Conservation (phyloP, 2,113 vertebrate species). For the Leptodactylus fuscus region DNA sequence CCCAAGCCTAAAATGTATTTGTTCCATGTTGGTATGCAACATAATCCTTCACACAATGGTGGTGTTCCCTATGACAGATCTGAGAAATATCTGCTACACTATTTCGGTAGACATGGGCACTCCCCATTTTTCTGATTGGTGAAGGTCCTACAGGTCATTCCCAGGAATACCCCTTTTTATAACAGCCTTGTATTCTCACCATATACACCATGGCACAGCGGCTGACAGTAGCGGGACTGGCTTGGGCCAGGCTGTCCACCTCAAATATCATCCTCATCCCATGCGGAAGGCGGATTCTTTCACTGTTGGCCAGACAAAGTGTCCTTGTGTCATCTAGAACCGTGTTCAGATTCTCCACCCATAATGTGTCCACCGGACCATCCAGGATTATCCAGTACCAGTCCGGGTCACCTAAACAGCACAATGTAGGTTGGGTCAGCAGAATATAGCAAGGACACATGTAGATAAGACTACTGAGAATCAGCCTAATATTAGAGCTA, state of each 20-base stretch:
- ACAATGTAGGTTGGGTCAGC: not conserved
- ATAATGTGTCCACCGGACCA: conserved; percentile 71
- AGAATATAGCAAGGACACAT: not conserved
- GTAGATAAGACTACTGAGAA: too few relatives aligned
- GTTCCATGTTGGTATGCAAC: too few relatives aligned
- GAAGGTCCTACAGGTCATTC: too few relatives aligned
- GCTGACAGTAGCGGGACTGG: conserved; percentile 67
- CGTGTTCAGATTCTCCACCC: conserved; percentile 74
- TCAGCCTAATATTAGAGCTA: too few relatives aligned
- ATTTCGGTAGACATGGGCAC: too few relatives aligned
- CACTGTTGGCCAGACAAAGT: conserved; percentile 71
- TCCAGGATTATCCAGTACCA: conserved; percentile 77
- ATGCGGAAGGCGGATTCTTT: conserved; percentile 68
- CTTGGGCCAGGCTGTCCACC: conserved; percentile 66
- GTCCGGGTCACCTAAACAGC: conserved; percentile 54
- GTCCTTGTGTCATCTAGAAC: conserved; percentile 69
- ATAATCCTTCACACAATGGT: too few relatives aligned
- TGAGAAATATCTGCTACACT: too few relatives aligned
- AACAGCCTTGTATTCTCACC: too few relatives aligned
- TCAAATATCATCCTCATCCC: conserved; percentile 71
- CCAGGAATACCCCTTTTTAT: too few relatives aligned
- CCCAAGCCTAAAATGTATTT: too few relatives aligned
- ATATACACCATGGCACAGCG: conserved; percentile 72
- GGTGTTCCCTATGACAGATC: too few relatives aligned
- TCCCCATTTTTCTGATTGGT: too few relatives aligned